phyloP scores from a whole-genome alignment of 2,888 invertebrate genomes.

The Aelia acuminata region DNA sequence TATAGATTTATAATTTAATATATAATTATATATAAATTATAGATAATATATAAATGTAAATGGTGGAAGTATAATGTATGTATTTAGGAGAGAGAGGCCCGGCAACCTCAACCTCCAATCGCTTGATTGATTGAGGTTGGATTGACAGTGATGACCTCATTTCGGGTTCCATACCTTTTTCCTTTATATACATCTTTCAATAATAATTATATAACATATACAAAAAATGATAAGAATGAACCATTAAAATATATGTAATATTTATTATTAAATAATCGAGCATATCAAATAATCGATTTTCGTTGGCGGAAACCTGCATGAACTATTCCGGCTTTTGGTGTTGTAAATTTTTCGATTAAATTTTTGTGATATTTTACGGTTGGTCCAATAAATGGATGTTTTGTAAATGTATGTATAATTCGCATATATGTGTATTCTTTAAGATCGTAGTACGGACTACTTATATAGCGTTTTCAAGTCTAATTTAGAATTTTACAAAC shows the following conservation, averaged over 20 bases:
- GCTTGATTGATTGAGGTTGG: conserved; percentile 14
- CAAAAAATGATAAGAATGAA: neutral
- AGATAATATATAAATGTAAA: neutral
- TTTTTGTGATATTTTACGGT: too few species aligned
- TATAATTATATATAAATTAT: neutral
- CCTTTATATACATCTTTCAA: neutral
- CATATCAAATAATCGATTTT: neutral
- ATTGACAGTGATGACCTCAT: conserved; percentile 7
- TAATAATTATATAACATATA: neutral
- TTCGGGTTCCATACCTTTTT: neutral
- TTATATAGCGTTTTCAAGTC: too few species aligned
- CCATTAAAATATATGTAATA: neutral
- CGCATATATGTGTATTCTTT: too few species aligned
- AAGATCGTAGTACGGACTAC: too few species aligned
- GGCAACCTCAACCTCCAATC: neutral
- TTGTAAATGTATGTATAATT: too few species aligned
- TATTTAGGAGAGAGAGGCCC: neutral
- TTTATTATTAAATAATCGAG: too few species aligned
- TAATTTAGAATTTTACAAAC: too few species aligned
- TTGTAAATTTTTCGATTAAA: neutral
- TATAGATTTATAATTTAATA: neutral
- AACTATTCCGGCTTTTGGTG: too few species aligned
- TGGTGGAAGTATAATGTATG: neutral
- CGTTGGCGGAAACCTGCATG: too few species aligned
- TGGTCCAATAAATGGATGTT: too few species aligned